Percentiles rank a stretch among this genome's conserved stretches.
Conservation (phyloP, 1,140 invertebrate genomes). For the Lycorma delicatula region DNA sequence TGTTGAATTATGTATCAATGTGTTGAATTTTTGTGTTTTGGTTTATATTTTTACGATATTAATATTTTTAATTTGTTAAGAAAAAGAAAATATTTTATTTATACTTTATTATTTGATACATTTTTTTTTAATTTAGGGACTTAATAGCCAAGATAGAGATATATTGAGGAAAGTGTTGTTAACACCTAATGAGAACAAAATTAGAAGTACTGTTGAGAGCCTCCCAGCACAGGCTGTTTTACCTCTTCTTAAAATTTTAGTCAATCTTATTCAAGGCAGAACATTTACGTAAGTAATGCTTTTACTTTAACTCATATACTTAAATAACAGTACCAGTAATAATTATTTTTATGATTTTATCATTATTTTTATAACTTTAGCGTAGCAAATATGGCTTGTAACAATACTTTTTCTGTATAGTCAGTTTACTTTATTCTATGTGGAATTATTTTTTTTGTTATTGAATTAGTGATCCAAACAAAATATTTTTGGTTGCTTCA, state of each 20-base stretch:
- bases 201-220: slow-evolving; percentile 50
- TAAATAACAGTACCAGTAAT: no score
- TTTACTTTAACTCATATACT: no score
- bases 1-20: no score
- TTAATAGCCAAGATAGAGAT: slow-evolving; percentile 64
- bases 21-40: background rate
- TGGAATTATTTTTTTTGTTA: no score
- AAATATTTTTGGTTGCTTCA: no score
- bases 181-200: slow-evolving; percentile 45
- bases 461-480: no score
- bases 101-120: background rate
- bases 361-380: no score
- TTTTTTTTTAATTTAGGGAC: slow-evolving; percentile 44
- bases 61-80: background rate
- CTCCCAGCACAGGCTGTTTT: slow-evolving; percentile 52
- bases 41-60: background rate
- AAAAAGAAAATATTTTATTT: background rate
- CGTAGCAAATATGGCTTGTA: no score
- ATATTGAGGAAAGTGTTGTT: slow-evolving; percentile 49
- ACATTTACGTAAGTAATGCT: slow-evolving; percentile 14
- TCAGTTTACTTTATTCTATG: no score
- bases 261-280: slow-evolving; percentile 49
- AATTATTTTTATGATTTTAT: no score
- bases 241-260: slow-evolving; percentile 52
- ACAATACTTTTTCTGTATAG: no score